Conservation (phyloP, 2,113 vertebrate genomes). For the Rissa tridactyla region DNA sequence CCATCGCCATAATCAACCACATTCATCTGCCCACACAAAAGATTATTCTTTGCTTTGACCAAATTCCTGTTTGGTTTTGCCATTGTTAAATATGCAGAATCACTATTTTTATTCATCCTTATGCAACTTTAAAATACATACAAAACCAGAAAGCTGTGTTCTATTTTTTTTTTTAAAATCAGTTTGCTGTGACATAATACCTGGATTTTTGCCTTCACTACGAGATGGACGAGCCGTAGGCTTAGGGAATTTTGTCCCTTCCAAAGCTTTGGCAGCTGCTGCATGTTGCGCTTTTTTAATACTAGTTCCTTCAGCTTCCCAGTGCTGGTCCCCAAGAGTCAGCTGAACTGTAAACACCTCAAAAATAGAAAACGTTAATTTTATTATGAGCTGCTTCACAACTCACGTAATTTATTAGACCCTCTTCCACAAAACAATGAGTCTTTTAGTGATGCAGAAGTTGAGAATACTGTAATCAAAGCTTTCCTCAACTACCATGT, state of each 20-base stretch:
- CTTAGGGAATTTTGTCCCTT: slow-evolving; percentile 88
- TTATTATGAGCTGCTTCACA: background rate
- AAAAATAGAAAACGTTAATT: background rate
- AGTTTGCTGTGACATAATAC: slow-evolving; percentile 60
- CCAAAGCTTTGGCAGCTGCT: slow-evolving; percentile 87
- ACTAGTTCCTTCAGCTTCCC: slow-evolving; percentile 93
- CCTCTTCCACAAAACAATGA: background rate
- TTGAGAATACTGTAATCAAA: background rate
- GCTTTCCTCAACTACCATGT: background rate
- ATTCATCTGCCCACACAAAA: background rate
- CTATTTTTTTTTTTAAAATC: background rate
- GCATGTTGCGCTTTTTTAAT: slow-evolving; percentile 95
- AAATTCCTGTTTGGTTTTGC: background rate
- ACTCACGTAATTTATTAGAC: background rate
- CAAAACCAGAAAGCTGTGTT: background rate
- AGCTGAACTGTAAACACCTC: slow-evolving; percentile 93
- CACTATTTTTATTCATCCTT: background rate
- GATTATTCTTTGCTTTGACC: background rate
- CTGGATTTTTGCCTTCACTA: slow-evolving; percentile 88
- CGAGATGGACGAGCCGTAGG: slow-evolving; percentile 83
- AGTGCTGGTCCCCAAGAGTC: slow-evolving; percentile 90
- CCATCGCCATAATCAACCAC: background rate
- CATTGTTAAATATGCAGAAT: background rate
- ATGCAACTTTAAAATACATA: background rate
- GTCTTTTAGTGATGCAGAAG: background rate